These are phyloP conservation scores for Priapulus caudatus DNA, from an alignment of 2,888 invertebrate species.

Conservation along the genomic window DNA sequence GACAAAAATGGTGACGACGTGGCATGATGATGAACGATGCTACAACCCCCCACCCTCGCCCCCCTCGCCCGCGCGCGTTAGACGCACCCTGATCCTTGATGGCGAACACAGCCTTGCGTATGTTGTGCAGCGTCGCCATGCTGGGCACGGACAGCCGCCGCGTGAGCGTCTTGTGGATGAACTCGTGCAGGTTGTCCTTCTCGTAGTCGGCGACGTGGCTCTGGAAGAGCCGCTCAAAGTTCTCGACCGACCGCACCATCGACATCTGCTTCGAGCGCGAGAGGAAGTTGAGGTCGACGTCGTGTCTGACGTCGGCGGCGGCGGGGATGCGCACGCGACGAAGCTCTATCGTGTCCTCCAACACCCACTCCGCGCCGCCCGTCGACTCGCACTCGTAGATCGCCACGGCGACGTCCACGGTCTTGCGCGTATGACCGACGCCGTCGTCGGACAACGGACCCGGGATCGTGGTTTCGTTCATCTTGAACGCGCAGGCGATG, in stretches of 20 bases:
- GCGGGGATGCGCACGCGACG: slow-evolving; percentile 66
- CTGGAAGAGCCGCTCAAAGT: not conserved
- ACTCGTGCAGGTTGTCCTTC: not conserved
- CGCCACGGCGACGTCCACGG: slow-evolving; percentile 51
- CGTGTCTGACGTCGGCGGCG: slow-evolving; percentile 10
- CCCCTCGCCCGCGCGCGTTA: no score
- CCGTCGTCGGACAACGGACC: not conserved
- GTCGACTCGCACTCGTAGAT: slow-evolving; percentile 99
- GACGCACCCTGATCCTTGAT: slow-evolving; percentile 3
- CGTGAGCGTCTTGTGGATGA: slow-evolving; percentile 17
- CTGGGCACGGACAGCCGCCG: slow-evolving; percentile 73
- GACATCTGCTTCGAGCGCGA: not conserved
- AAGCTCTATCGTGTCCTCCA: slow-evolving; percentile 88
- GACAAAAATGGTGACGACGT: no score
- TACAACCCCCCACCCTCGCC: no score
- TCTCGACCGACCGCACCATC: not conserved
- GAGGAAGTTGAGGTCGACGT: slow-evolving; percentile 30
- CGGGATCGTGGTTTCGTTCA: slow-evolving; percentile 44
- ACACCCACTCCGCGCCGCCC: slow-evolving; percentile 72
- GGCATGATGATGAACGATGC: no score
- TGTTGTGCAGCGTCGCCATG: slow-evolving; percentile 73
- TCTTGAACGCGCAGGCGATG: slow-evolving; percentile 92
- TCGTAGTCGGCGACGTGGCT: not conserved
- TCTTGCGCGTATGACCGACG: slow-evolving; percentile 28
- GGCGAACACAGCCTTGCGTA: slow-evolving; percentile 54